Percentiles rank a stretch among this genome's conserved stretches.
Evolutionary conservation across 2,113 vertebrate genomes (phyloP).

Genomic region (Vimba vimba): DNA sequence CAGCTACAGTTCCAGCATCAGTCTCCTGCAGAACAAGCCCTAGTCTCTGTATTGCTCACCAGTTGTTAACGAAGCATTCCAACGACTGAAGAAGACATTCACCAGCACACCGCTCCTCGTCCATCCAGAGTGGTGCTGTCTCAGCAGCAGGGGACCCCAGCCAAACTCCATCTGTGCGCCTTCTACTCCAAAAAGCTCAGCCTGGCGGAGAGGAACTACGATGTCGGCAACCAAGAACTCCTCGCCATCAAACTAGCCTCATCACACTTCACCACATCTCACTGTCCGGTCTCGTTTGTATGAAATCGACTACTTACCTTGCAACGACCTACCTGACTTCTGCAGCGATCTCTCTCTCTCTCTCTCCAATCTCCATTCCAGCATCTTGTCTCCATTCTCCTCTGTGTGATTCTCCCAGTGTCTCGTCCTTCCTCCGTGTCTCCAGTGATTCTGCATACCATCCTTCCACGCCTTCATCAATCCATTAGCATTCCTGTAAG

Average conservation of each 20-base stretch:
- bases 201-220: neutral
- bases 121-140: neutral
- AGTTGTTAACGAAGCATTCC: neutral
- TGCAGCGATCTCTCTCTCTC: too few species aligned
- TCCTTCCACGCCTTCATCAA: too few species aligned
- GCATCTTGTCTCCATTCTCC: too few species aligned
- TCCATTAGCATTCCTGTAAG: too few species aligned
- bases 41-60: neutral
- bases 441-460: too few species aligned
- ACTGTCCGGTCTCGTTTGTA: too few species aligned
- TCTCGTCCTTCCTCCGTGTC: too few species aligned
- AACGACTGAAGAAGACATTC: neutral
- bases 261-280: too few species aligned
- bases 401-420: too few species aligned
- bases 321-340: too few species aligned
- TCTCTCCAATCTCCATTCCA: too few species aligned
- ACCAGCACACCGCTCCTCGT: neutral
- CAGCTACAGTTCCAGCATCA: neutral
- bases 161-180: neutral
- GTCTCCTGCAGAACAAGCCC: neutral
- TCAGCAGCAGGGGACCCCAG: neutral
- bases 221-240: neutral
- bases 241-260: neutral
- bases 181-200: neutral
- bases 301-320: too few species aligned